Percentiles rank a stretch among this genome's conserved stretches.
These are phyloP conservation scores for Verasper variegatus DNA, from an alignment of 2,113 vertebrate species.

Conservation along the genomic window DNA sequence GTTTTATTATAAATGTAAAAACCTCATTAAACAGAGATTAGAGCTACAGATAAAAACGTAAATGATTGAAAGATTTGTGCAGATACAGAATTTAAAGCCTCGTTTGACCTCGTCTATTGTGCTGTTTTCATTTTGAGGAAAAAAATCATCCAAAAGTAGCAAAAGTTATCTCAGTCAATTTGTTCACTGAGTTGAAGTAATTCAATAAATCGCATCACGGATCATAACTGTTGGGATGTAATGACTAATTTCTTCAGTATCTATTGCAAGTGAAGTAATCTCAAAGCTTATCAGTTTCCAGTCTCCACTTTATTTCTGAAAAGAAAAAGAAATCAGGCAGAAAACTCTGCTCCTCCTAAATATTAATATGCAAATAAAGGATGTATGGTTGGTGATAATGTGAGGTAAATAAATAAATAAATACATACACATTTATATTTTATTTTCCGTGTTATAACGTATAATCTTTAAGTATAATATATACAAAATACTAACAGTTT, in stretches of 20 bases:
- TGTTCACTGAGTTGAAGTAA: conserved; percentile 53
- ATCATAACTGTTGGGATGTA: conserved; percentile 55
- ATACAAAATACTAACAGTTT: no score
- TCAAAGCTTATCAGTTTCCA: conserved; percentile 55
- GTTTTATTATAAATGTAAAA: no score
- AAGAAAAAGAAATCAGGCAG: conserved; percentile 49
- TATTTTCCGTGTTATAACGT: no score
- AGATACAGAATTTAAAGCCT: conserved; percentile 4
- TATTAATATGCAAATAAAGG: neutral
- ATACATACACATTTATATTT: neutral
- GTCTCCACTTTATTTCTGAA: conserved; percentile 30
- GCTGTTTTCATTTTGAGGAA: no score
- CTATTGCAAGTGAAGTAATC: conserved; percentile 31
- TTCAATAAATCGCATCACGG: conserved; percentile 71
- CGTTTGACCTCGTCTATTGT: conserved; percentile 15
- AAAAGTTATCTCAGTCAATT: conserved; percentile 44
- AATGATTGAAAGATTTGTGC: neutral
- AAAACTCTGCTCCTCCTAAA: conserved; percentile 19
- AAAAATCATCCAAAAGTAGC: conserved; percentile 10
- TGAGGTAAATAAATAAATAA: neutral
- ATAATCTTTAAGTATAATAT: no score
- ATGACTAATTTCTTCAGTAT: conserved; percentile 54
- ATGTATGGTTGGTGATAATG: no score
- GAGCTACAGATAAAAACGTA: neutral
- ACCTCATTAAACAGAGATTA: no score